Conservation (phyloP, 2,113 vertebrate genomes). For the Willisornis vidua region DNA sequence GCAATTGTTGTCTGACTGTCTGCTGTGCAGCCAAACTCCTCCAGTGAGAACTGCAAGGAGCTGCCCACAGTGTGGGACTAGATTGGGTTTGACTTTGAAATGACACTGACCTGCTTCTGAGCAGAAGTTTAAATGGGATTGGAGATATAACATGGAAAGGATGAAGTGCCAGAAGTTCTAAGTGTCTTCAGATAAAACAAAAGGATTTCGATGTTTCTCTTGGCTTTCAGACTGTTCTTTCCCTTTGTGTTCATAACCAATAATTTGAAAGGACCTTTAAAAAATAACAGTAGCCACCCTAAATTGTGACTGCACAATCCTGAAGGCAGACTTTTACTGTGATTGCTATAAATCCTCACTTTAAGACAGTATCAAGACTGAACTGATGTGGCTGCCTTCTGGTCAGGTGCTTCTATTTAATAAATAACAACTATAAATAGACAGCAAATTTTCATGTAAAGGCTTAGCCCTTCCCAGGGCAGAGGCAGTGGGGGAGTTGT, state of each 20-base stretch:
- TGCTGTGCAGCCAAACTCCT: background rate
- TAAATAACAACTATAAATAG: background rate
- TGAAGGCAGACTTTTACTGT: background rate
- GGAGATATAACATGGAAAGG: background rate
- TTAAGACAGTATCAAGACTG: background rate
- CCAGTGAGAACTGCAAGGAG: background rate
- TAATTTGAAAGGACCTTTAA: background rate
- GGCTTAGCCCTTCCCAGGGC: background rate
- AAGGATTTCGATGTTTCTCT: background rate
- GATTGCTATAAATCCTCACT: background rate
- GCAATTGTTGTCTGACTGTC: background rate
- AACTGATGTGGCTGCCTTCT: background rate
- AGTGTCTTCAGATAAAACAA: background rate
- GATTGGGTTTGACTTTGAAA: background rate
- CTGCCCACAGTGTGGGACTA: background rate
- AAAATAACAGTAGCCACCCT: background rate
- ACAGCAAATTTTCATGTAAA: background rate
- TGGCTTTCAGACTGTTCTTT: background rate
- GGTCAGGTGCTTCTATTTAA: slow-evolving; percentile 1
- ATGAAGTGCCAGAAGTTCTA: background rate
- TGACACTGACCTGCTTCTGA: background rate
- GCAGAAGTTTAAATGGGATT: background rate
- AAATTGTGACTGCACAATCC: background rate
- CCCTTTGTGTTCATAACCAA: background rate
- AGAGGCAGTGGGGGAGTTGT: background rate